These are phyloP conservation scores for Danionella dracula DNA, from an alignment of 2,797 vertebrate genomes.

Conservation along the genomic window DNA sequence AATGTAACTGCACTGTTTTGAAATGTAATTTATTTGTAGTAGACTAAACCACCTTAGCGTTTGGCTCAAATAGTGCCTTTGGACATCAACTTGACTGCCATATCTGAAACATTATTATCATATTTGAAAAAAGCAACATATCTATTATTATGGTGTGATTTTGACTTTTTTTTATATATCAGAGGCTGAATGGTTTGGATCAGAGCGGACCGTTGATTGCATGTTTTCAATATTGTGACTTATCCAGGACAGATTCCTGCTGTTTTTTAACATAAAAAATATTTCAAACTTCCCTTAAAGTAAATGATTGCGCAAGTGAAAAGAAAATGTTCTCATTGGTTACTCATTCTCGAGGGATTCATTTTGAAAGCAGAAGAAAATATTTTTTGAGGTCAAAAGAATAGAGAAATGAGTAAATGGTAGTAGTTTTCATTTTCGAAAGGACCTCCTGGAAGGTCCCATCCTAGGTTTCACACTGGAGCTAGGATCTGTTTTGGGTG, in stretches of 20 bases:
- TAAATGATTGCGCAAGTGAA: no score
- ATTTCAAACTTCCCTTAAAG: slow-evolving; percentile 52
- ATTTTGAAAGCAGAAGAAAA: no score
- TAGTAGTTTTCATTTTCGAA: slow-evolving; percentile 13
- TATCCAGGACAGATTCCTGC: neutral
- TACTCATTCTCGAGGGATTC: no score
- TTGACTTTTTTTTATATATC: slow-evolving; percentile 55
- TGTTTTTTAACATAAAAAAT: slow-evolving; percentile 21
- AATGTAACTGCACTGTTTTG: slow-evolving; percentile 98
- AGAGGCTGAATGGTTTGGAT: slow-evolving; percentile 55
- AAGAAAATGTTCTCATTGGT: no score
- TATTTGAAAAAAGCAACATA: slow-evolving; percentile 44
- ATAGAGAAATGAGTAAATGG: no score
- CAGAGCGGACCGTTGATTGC: slow-evolving; percentile 52
- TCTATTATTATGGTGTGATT: slow-evolving; percentile 55
- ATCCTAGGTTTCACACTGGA: slow-evolving; percentile 93
- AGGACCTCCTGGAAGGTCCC: slow-evolving; percentile 92
- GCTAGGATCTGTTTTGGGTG: slow-evolving; percentile 85
- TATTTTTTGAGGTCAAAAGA: no score
- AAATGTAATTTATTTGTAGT: slow-evolving; percentile 99
- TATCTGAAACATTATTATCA: slow-evolving; percentile 69
- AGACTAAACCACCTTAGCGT: slow-evolving; percentile 90
- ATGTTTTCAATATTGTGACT: slow-evolving; percentile 69
- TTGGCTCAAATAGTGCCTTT: slow-evolving; percentile 93
- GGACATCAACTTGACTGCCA: slow-evolving; percentile 88